A percentile compares a stretch with the other conserved stretches of the same genome.
Evolutionary conservation across 2,113 vertebrate species (phyloP).

Genomic region (Tachuris rubrigastra): DNA sequence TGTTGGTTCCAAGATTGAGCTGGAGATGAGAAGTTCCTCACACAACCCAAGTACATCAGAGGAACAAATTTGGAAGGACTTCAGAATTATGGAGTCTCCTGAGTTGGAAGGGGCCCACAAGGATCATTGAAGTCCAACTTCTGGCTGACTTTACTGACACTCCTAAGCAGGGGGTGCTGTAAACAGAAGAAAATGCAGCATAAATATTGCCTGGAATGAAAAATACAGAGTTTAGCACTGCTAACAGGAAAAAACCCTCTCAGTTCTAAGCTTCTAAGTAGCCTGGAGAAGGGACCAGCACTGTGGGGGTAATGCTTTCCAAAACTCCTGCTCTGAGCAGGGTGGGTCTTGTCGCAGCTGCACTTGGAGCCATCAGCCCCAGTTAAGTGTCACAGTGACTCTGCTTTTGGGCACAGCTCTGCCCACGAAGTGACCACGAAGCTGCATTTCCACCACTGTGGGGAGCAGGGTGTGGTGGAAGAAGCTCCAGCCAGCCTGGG

Average conservation of each 20-base stretch:
- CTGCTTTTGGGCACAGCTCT: neutral
- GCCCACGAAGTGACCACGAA: fast-evolving
- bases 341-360: no score
- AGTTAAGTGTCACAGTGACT: neutral
- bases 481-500: neutral
- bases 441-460: fast-evolving
- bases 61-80: neutral
- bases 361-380: neutral
- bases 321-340: neutral
- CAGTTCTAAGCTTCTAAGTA: neutral
- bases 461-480: neutral
- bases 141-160: no score
- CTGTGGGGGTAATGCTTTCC: neutral
- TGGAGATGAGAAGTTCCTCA: no score
- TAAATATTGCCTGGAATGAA: neutral
- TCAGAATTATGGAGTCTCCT: neutral
- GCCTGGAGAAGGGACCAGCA: neutral
- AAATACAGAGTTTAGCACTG: neutral
- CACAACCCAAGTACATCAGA: neutral
- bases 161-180: neutral
- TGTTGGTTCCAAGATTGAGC: no score
- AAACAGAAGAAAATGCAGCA: neutral
- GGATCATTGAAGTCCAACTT: no score
- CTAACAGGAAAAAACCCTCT: fast-evolving
- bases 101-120: neutral